Base-by-base conservation (phyloP, 1,140 invertebrate genomes). In the Lycorma delicatula region DNA sequence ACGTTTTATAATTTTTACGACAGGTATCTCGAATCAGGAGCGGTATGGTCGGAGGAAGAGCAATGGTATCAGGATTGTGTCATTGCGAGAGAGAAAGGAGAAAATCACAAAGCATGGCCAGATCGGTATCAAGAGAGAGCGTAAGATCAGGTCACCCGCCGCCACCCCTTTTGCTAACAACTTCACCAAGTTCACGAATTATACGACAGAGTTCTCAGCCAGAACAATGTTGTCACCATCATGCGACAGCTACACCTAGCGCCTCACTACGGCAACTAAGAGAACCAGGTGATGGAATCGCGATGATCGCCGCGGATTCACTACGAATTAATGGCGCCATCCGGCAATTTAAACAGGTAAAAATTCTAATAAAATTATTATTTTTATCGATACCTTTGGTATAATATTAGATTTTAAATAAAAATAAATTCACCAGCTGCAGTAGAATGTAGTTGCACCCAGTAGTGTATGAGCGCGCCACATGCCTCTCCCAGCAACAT, bases 251-350 rank as follows among this genome's bases (percentile, higher is more conserved):
- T 41, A 60, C 48, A n/a, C 71, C 72, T 26, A 70, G 66, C 54
- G 83, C 86, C 65, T 93, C 89, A 1, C 73, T 92, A 67, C 83
- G 89, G 65, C 87, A 92, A 68, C 77, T 93, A 20, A 78, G 87
- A 48, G 87, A 89, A 74, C 83, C 84, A 20, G 81, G 82, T 29
- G 89, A 93, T 69, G 89, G 89, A 50, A 92, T 94, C 57, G 91
- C 91, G n/a, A 91, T 91, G 66, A 97, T 98, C 67, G 94, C 93
- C 1, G 92, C 92, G n/a, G 93, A 97, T 74, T 96, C 93, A 28
- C 80, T 97, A 64, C 80, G 94, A 60, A 92, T 97, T 74, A 97
- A 97, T 77, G 94, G 95, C 49, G 94, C 92, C 59, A 91, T 97
- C 76, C 81, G 92, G 64, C 92, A 93, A 66, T 97, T 97, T 75